Evolutionary conservation across 1,140 invertebrate species (phyloP).

Genomic region (Tetramorium simillimum): DNA sequence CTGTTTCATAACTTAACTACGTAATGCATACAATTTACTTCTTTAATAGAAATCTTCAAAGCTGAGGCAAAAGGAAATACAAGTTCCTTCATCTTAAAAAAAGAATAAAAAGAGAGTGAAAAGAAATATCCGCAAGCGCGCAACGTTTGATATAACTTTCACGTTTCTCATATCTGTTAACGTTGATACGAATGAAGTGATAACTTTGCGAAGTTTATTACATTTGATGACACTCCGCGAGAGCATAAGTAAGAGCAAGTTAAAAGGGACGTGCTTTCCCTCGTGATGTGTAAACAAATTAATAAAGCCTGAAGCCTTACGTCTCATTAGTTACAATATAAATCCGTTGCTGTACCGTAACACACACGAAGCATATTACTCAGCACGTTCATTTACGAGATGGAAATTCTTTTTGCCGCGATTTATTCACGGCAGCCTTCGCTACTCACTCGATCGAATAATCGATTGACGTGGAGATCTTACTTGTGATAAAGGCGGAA

Average conservation of each 20-base stretch:
- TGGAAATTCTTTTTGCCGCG: slow-evolving; percentile 24
- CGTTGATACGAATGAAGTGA: neutral
- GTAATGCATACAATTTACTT: neutral
- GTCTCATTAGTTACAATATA: neutral
- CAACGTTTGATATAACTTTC: neutral
- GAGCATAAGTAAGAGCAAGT: neutral
- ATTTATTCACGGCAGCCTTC: slow-evolving; percentile 39
- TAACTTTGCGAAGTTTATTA: neutral
- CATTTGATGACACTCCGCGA: neutral
- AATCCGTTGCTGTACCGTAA: neutral
- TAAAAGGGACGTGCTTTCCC: neutral
- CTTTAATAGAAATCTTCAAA: neutral
- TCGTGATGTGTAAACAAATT: neutral
- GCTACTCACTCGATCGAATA: slow-evolving; percentile 1
- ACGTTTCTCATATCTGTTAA: neutral
- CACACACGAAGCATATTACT: neutral
- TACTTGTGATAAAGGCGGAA: neutral
- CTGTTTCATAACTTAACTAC: neutral
- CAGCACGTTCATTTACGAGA: neutral
- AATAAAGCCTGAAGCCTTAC: neutral
- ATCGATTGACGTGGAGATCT: slow-evolving; percentile 22
- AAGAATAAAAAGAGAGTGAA: neutral
- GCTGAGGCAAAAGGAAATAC: neutral
- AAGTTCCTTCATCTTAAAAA: neutral
- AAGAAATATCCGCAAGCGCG: neutral